A percentile compares a stretch with the other conserved stretches of the same genome.
phyloP scores from a whole-genome alignment of 2,113 vertebrate genomes.

The Notothenia rossii region DNA sequence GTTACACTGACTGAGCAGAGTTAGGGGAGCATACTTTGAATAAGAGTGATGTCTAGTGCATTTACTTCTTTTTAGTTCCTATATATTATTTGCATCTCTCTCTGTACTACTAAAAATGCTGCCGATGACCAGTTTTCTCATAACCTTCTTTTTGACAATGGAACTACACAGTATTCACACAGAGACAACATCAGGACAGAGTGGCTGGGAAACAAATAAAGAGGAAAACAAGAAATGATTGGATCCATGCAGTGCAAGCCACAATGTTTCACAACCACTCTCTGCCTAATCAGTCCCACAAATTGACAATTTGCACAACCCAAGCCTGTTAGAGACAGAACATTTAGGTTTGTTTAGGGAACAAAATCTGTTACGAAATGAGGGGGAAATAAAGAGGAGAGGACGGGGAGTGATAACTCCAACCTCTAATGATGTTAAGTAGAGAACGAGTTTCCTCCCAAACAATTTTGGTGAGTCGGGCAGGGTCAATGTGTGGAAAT shows the following conservation, averaged over 20 bases:
- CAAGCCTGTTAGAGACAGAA: conserved; percentile 40
- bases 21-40: background rate
- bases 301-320: conserved; percentile 45
- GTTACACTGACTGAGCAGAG: background rate
- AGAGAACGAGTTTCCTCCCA: conserved; percentile 20
- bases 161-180: background rate
- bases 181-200: background rate
- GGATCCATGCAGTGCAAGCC: conserved; percentile 24
- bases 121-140: background rate
- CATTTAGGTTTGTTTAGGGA: conserved; percentile 28
- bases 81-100: background rate
- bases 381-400: conserved; percentile 19
- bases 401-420: conserved; percentile 29
- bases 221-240: conserved; percentile 15
- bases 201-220: conserved; percentile 13
- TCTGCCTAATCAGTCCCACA: conserved; percentile 43
- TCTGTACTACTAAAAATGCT: background rate
- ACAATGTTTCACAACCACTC: conserved; percentile 49
- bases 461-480: conserved; percentile 37
- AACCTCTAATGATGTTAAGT: conserved; percentile 35
- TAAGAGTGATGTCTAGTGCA: background rate
- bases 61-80: background rate
- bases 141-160: background rate
- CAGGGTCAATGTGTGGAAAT: conserved; percentile 32
- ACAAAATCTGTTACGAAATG: conserved; percentile 19